Evolutionary conservation across 2,888 invertebrate genomes (phyloP), one percentile per base, ranked within the genome.

Genomic region (Caenorhabditis macrosperma): DNA sequence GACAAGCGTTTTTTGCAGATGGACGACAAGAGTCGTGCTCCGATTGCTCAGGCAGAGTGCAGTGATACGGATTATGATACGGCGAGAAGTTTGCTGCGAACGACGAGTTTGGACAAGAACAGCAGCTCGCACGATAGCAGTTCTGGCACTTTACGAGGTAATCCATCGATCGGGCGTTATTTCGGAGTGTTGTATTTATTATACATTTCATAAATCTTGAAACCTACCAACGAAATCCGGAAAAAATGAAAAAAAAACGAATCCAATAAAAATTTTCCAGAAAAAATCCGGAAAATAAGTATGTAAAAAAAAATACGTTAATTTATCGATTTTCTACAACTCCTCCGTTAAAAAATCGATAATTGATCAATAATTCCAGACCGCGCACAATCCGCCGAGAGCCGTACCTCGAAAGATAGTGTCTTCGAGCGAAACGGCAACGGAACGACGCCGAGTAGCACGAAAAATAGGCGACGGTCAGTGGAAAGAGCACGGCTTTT

Each of bases 31-130:
- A 41, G 38, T 17, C 72, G 78, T 26, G 90, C 90, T 7, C 90
- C 90, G 20, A 89, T 90, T 57, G 90, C 90, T 15, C 89, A 90
- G 57, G 87, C 90, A 6, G 90, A 90, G 69, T 88, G 88, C 55
- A 88, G 88, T 66, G 90, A 90, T 68, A 88, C 89, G 4, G 90
- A 90, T 66, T 90, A 87, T 64, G 89, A 89, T 64, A 85, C 89
- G 20, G 86, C 87, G 10, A 69, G 89, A 55, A 84, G 81, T 38
- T 30, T 82, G 17, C 74, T 67, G 9, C 30, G 82, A 48, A 76
- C 74, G 24, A 71, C 71, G 41, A 80, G 79, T 35, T 48, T 78
- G 38, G 82, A 82, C 52, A 85, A 83, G 68, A 85, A 76, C 61
- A 81, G 72, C 35, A 68, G 72, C 52, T 77, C 61, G 22, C 66